Evolutionary conservation across 37 sponge, comb jelly and placozoan genomes (phyloP), one percentile per base, ranked within the genome.

Genomic region (Halichondria panicea): DNA sequence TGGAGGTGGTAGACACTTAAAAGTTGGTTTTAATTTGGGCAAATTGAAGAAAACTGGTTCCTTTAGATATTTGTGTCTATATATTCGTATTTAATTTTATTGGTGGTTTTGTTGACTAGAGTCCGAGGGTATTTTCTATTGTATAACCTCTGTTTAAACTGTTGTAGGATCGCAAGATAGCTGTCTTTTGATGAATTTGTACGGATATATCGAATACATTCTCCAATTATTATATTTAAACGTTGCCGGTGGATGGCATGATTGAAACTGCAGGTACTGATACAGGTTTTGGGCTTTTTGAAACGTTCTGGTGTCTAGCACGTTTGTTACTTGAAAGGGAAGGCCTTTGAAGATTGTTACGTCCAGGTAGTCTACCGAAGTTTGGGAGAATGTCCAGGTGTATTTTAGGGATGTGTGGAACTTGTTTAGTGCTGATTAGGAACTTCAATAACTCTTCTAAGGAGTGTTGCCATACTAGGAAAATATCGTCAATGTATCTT

Each of bases 401-500:
- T 61, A 68, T 32, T 78, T 46, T 9, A 78, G 54, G 25, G 7
- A 21, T 0, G 68, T 68, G 30, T 68, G 79, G 42, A 27, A 53
- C 19, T 5, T 55, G 57, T 78, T 78, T 4, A 78, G 28, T 3
- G 28, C n/a, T 1, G 0, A 45, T 0, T 35, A 78, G 1, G 30
- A 78, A 78, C 2, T 3, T 3, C n/a, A 31, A 1, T 5, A 78
- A 24, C 6, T 39, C 35, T 2, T 68, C 42, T 48, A 36, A n/a
- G 4, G 34, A 6, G 15, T 48, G 11, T 2, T 71, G 71, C 72
- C 71, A 80, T 1, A 80, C 21, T 4, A 80, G 15, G 50, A 80
- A 81, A n/a, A 81, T 81, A 42, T 81, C 82, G 46, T 81, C 82
- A 25, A 81, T 81, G 42, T 81, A 81, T 50, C 72, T 15, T 34